phyloP scores from a whole-genome alignment of 2,888 invertebrate species.

The Alsophila aescularia region DNA sequence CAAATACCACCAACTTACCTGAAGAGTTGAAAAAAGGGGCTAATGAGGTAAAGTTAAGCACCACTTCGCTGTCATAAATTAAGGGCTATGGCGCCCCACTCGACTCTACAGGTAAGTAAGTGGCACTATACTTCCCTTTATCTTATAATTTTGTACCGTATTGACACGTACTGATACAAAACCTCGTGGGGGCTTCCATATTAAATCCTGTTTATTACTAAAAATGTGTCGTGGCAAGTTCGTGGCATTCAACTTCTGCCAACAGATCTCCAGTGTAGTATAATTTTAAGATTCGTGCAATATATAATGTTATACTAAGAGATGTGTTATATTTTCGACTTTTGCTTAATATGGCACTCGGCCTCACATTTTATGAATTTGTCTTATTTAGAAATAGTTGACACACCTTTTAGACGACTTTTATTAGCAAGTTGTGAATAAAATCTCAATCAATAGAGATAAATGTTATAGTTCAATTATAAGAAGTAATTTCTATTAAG shows the following conservation, averaged over 20 bases:
- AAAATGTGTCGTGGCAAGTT: neutral
- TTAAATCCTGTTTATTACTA: no score
- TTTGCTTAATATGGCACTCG: neutral
- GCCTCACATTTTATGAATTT: neutral
- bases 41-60: no score
- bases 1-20: no score
- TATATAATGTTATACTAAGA: neutral
- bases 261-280: neutral
- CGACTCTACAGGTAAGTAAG: no score
- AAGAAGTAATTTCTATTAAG: neutral
- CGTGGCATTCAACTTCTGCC: neutral
- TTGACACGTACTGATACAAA: no score
- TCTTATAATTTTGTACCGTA: no score
- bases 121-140: no score
- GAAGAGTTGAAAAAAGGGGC: no score
- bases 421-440: neutral
- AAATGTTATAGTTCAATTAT: conserved; percentile 7
- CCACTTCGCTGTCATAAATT: no score
- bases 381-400: neutral
- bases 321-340: neutral
- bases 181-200: no score
- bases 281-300: neutral
- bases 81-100: no score
- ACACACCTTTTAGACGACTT: neutral
- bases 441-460: neutral